phyloP scores from a whole-genome alignment of 2,888 invertebrate genomes.

The Micoletzkya japonica region DNA sequence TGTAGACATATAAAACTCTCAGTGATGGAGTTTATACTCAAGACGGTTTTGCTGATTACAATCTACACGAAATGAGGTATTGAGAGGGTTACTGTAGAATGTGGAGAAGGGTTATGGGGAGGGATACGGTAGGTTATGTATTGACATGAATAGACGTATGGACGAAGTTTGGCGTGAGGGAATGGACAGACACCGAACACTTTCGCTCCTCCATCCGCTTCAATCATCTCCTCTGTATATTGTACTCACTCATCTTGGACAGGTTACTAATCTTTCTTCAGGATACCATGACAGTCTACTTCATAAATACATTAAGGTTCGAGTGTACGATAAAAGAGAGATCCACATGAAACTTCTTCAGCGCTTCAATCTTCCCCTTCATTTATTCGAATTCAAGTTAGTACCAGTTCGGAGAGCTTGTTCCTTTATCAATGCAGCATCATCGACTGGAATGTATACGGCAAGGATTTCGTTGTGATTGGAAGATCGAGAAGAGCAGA shows the following conservation, averaged over 20 bases:
- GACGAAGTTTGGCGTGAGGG: no score
- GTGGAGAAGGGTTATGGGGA: no score
- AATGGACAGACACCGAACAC: no score
- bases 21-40: no score
- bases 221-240: no score
- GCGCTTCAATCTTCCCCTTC: conserved; percentile 21
- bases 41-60: no score
- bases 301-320: not conserved
- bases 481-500: not conserved
- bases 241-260: conserved; percentile 7
- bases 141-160: no score
- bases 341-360: not conserved
- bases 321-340: not conserved
- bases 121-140: no score
- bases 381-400: conserved; percentile 24
- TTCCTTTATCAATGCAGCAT: not conserved
- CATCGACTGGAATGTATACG: not conserved
- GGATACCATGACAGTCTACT: not conserved
- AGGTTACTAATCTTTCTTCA: not conserved
- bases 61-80: no score
- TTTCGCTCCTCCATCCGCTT: no score
- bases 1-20: no score
- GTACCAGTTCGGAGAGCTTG: not conserved
- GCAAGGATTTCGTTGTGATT: not conserved
- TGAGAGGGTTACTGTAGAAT: no score